Percentiles rank a stretch among this genome's conserved stretches.
phyloP scores from a whole-genome alignment of 2,888 invertebrate species.

The Nysson spinosus region DNA sequence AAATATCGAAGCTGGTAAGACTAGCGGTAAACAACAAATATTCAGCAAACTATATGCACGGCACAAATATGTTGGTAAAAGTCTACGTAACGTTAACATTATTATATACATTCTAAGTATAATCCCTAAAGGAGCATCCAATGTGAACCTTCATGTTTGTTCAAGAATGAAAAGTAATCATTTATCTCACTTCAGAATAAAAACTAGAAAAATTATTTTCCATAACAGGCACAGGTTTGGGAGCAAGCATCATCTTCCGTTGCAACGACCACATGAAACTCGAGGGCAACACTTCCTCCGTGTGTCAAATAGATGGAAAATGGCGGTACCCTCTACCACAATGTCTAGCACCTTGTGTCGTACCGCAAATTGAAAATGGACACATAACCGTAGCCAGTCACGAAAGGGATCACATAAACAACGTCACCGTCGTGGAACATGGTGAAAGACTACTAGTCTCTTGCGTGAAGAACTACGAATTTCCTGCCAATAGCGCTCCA shows the following conservation, averaged over 20 bases:
- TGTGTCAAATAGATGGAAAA: constrained; percentile 95
- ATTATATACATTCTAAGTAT: too few species aligned
- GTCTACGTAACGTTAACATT: too few species aligned
- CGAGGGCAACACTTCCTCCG: constrained; percentile 91
- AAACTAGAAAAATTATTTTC: too few species aligned
- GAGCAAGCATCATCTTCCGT: constrained; percentile 94
- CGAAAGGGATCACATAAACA: constrained; percentile 72
- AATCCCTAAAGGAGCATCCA: too few species aligned
- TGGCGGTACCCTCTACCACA: constrained; percentile 96
- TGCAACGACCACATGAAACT: constrained; percentile 95
- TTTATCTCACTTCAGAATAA: neutral
- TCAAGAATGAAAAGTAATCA: too few species aligned
- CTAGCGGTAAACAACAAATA: neutral
- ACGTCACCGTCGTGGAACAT: constrained; percentile 82
- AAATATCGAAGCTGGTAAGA: constrained; percentile 85
- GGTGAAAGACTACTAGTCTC: constrained; percentile 86
- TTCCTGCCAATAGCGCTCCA: constrained; percentile 85
- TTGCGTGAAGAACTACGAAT: constrained; percentile 92
- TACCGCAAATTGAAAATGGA: constrained; percentile 91
- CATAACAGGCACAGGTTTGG: constrained; percentile 92
- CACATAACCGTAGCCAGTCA: constrained; percentile 82
- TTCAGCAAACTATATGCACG: too few species aligned
- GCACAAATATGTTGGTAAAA: too few species aligned
- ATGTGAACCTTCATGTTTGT: too few species aligned
- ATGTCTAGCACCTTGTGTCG: constrained; percentile 96